Base-by-base conservation (phyloP, 2,888 invertebrate genomes). In the Patella pellucida region DNA sequence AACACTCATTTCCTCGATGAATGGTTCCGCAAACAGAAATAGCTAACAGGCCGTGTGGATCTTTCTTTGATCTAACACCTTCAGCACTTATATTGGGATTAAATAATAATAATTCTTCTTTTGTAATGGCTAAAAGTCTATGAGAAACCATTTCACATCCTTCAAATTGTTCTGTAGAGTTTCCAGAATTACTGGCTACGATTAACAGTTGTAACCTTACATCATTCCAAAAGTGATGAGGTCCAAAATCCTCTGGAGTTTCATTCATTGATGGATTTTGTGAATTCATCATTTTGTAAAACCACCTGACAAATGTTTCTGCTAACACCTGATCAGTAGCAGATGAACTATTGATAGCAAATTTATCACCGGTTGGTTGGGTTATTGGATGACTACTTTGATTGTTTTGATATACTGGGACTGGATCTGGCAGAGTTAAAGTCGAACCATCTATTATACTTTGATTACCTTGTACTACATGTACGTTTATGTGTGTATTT, bases 11-110 rank as follows among this genome's bases (percentile, higher is more conserved):
- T 5, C 90, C 87, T 4, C 91, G 89, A 85, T 94, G 94, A 52
- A 94, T 85, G 0, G 94, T 94, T 23, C 95, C 94, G 89, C 94
- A 94, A 0, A 92, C 92, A 70, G 94, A 85, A 12, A 94, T 92
- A 70, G 93, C 85, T 1, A 94, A 93, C 69, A 94, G 88, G 0
- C 94, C 94, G 86, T 94, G 94, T 0, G 92, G 91, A 87, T 94
- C 93, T 79, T 93, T 92, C 79, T 92, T 92, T 4, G 93, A 93
- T 82, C 92, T 92, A 1, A 94, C 91, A 5, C 94, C 94, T 16
- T 93, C 92, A 1, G 90, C 88, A 0, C 92, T 89, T 51, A 93
- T 84, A 88, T 94, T 94, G 0, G 94, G 93, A 89, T 94, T 94
- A 82, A 94, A 94, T 11, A 85, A 67, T 12, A 89, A 71, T n/a